A percentile compares a stretch with the other conserved stretches of the same genome.
These are phyloP conservation scores for Trilocha varians DNA, from an alignment of 2,888 invertebrate species.

Conservation along the genomic window DNA sequence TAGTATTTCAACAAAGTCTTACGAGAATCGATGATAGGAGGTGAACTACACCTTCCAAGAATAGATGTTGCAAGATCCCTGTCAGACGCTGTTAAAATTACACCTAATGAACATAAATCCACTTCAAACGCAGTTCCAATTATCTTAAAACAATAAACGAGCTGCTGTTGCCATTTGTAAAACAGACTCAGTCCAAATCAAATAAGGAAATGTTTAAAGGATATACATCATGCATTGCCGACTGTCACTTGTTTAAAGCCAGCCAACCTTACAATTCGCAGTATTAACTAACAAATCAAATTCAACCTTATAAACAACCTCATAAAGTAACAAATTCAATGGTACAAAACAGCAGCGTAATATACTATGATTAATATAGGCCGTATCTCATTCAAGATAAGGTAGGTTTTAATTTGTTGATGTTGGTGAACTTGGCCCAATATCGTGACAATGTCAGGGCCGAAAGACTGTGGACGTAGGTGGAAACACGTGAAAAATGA, in stretches of 20 bases:
- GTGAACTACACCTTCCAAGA: too few relatives aligned
- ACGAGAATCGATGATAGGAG: too few relatives aligned
- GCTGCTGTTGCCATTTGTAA: neutral
- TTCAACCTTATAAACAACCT: neutral
- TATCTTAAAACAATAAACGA: neutral
- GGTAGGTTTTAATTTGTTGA: neutral
- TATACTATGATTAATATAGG: neutral
- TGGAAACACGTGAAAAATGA: conserved; percentile 1
- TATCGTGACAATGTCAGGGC: conserved; percentile 5
- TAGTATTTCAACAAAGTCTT: too few relatives aligned
- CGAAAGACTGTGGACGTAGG: neutral
- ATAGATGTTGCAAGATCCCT: too few relatives aligned
- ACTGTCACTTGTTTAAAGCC: neutral
- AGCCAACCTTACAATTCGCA: neutral
- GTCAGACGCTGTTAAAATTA: too few relatives aligned
- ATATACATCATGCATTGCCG: neutral
- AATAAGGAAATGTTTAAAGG: neutral
- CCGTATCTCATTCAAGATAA: neutral
- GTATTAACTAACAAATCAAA: neutral
- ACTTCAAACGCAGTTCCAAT: too few relatives aligned
- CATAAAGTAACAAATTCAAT: neutral
- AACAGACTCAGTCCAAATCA: neutral
- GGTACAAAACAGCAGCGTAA: neutral
- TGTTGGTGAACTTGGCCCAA: conserved; percentile 5
- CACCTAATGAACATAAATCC: too few relatives aligned